These are phyloP conservation scores for Sciaenops ocellatus DNA, from an alignment of 2,797 vertebrate species.

Conservation along the genomic window DNA sequence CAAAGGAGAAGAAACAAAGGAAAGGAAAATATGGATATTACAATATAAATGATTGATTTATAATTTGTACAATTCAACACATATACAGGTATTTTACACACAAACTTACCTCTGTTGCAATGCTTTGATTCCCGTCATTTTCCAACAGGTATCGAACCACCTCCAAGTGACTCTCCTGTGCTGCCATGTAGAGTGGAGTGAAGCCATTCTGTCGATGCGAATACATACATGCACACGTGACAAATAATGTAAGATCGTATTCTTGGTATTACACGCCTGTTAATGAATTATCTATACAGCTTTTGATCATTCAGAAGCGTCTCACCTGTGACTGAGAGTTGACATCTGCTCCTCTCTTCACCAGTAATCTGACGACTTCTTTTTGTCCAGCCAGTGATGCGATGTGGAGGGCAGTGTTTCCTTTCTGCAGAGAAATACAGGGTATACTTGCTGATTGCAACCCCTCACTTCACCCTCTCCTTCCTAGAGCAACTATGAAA, in stretches of 20 bases:
- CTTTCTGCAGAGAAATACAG: slow-evolving; percentile 88
- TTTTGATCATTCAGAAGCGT: background rate
- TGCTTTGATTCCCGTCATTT: slow-evolving; percentile 98
- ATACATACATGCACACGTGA: slow-evolving; percentile 16
- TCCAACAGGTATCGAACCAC: slow-evolving; percentile 96
- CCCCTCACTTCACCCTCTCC: too few species aligned
- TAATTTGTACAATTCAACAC: background rate
- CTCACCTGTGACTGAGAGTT: slow-evolving; percentile 97
- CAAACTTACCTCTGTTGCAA: slow-evolving; percentile 92
- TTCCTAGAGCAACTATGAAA: too few species aligned
- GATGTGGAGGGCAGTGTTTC: slow-evolving; percentile 98
- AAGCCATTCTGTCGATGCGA: slow-evolving; percentile 92
- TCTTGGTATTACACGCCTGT: background rate
- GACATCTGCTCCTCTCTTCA: slow-evolving; percentile 94
- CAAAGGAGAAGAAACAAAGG: background rate
- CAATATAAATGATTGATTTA: background rate
- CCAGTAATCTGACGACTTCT: slow-evolving; percentile 92
- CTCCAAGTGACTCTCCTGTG: slow-evolving; percentile 97
- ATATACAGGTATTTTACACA: background rate
- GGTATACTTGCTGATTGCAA: background rate
- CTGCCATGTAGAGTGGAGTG: slow-evolving; percentile 98
- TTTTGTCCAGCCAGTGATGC: slow-evolving; percentile 95
- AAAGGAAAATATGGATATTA: background rate
- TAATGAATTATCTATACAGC: background rate
- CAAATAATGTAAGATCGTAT: background rate